These are phyloP conservation scores for Apodemia hepburni DNA, from an alignment of 2,888 invertebrate species.

Conservation along the genomic window DNA sequence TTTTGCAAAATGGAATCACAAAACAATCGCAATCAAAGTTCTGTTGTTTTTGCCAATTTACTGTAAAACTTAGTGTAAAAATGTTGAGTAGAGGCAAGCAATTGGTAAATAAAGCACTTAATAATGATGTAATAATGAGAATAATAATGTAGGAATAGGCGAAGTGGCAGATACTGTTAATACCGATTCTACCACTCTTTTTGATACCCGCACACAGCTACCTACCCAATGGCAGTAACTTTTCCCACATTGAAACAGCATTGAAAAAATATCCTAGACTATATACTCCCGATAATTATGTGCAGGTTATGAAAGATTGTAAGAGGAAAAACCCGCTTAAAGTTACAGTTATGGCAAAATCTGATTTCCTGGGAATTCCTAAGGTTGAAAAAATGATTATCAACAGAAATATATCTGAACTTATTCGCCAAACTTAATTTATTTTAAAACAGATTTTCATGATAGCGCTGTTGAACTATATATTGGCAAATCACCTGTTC, in stretches of 20 bases:
- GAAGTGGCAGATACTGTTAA: no score
- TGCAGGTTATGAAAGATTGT: constrained; percentile 24
- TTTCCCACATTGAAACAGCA: background rate
- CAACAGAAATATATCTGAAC: constrained; percentile 20
- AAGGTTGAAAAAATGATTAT: constrained; percentile 24
- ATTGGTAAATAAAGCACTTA: background rate
- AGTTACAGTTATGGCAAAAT: constrained; percentile 19
- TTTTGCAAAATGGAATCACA: no score
- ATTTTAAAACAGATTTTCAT: constrained; percentile 18
- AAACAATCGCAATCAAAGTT: background rate
- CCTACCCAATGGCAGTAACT: no score
- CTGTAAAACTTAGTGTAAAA: background rate
- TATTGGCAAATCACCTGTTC: constrained; percentile 16
- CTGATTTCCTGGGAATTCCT: constrained; percentile 19
- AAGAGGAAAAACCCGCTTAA: constrained; percentile 15
- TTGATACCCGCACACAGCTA: constrained; percentile 12
- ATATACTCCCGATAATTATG: background rate
- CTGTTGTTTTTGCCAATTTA: background rate
- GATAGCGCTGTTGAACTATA: constrained; percentile 20
- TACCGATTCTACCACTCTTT: background rate
- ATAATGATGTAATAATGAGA: background rate
- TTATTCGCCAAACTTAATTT: constrained; percentile 1
- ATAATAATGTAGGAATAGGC: background rate
- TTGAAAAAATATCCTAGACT: constrained; percentile 3
- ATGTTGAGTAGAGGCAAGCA: background rate